A percentile compares a stretch with the other conserved stretches of the same genome.
These are phyloP conservation scores for Strongylocentrotus purpuratus DNA, from an alignment of 35 echinoderm and acorn worm genomes.

Conservation along the genomic window DNA sequence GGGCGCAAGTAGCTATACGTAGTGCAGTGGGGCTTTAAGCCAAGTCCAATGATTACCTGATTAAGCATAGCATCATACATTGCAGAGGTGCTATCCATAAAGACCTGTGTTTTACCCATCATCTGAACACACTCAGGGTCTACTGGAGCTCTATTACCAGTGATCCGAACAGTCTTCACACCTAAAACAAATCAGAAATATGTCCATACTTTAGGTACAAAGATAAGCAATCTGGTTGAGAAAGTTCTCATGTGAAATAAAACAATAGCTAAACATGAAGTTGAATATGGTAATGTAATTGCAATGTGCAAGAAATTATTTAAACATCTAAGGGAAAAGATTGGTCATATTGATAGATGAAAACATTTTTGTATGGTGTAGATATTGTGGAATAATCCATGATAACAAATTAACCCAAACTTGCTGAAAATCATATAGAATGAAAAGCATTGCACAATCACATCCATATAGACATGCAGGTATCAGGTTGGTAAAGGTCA, in stretches of 20 bases:
- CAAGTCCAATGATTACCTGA: constrained; percentile 59
- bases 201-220: too few relatives aligned
- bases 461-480: too few relatives aligned
- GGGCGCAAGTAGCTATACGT: too few relatives aligned
- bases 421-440: too few relatives aligned
- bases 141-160: constrained; percentile 76
- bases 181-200: constrained; percentile 26
- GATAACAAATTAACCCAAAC: too few relatives aligned
- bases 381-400: too few relatives aligned
- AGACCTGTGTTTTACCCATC: constrained; percentile 78
- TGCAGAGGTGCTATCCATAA: constrained; percentile 63
- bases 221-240: too few relatives aligned
- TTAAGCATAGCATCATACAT: constrained; percentile 94
- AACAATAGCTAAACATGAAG: too few relatives aligned
- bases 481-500: too few relatives aligned
- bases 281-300: not conserved
- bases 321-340: not conserved
- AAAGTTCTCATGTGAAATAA: too few relatives aligned
- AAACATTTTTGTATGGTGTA: too few relatives aligned
- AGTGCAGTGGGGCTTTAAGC: not conserved
- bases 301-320: not conserved
- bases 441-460: too few relatives aligned
- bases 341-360: not conserved
- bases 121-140: constrained; percentile 79
- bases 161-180: constrained; percentile 81